Base-by-base conservation (phyloP, 2,888 invertebrate genomes). In the Drosophila greeni region DNA sequence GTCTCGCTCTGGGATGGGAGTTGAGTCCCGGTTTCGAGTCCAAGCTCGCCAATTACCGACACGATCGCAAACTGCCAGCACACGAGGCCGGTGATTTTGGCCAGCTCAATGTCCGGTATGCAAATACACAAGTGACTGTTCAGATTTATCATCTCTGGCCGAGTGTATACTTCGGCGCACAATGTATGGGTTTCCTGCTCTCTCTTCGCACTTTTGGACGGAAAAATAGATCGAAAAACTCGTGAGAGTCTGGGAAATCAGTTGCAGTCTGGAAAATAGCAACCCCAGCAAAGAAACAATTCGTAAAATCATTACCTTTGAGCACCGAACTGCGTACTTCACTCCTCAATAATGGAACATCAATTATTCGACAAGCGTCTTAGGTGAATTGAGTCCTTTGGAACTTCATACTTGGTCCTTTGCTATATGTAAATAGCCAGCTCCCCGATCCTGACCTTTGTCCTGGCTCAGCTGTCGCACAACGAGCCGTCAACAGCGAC, bases 381-480 rank as follows among this genome's bases (percentile, higher is more conserved):
- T 37, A 64, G 52, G 11, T 43, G 34, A 40, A 57, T 40, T 42
- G 42, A 45, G 36, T 9, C 61, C 18, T 18, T 18, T 14, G 34
- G 20, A 53, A 49, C 37, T 79, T 77, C 65, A 76, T 82, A 82
- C 82, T 70, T 76, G 42, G 37, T 33, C 14, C 65, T 59, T 51
- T 72, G 36, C 39, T 61, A 60, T 62, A 80, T 82, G 66, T 74
- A 74, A 77, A 82, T 67, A 60, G 48, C 39, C 45, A 18, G 7
- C 67, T 26, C 51, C 37, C 60, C 3, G 45, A 40, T 11, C 14
- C 40, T 8, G 26, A 23, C 52, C 55, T 66, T 65, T 66, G 65
- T 73, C 36, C 31, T 45, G 26, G 58, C 74, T 78, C 81, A 78
- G 78, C 83, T 78, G 77, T 77, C 56, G 75, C 47, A 59, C 56